Base-by-base conservation (phyloP, 2,113 vertebrate genomes). In the Phrynosoma blainvillii region DNA sequence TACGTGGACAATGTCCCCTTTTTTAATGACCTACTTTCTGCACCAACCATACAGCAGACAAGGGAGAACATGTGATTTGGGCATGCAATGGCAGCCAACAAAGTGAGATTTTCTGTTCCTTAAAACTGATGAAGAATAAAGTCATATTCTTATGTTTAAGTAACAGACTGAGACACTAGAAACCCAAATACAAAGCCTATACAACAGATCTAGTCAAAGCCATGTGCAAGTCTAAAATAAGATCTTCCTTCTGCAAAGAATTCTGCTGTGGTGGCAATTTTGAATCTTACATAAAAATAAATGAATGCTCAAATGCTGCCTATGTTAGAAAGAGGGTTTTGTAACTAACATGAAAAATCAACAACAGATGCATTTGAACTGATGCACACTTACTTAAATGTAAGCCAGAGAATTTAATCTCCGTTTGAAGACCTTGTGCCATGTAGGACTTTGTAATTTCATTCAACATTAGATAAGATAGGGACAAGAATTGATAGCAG, bases 21-120 rank as follows among this genome's bases (percentile, higher is more conserved):
- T 86, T 79, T 75, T 86, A 70, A 54, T 86, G 84, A 86, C 84
- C 84, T 86, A 79, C 84, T 86, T 86, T 79, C 62, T 68, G 59
- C 59, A 68, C 62, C 65, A 42, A 47, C 27, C 84, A 86, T 42
- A 25, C 62, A 78, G 25, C 36, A 68, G 62, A 32, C 18, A 32
- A 52, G 40, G 54, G 54, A 13, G 40, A 79, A 5, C 40, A 52
- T 65, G 74, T 79, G 84, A 79, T n/a, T 14, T 79, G 74, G 56
- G 40, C 84, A 78, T 25, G 40, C 62, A 79, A 10, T 79, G 62
- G 40, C 84, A 77, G 65, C 59, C 62, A 68, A 68, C 27, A 11
- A 86, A 78, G 30, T 86, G 84, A 79, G 75, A 52, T 78, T 78
- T 78, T 86, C 75, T 68, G 59, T 78, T 68, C 84, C 84, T 78